A percentile compares a stretch with the other conserved stretches of the same genome.
Evolutionary conservation across 2,113 vertebrate species (phyloP).

Genomic region (Chaetodon auriga): DNA sequence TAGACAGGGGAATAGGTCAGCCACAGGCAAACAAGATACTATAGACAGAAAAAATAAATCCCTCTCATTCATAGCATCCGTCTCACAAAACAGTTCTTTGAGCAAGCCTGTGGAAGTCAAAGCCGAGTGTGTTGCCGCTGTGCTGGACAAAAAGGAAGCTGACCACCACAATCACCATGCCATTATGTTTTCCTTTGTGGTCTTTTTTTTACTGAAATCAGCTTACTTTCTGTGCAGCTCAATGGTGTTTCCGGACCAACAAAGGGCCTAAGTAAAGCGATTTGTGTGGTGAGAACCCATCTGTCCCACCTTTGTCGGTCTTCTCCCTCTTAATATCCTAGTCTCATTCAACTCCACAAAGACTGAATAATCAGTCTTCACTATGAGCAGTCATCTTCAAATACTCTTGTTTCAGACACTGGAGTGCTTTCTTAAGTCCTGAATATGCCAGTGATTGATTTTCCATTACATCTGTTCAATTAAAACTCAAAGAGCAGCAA

Average conservation of each 20-base stretch:
- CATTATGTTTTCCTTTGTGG: conserved; percentile 55
- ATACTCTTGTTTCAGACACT: neutral
- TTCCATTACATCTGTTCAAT: conserved; percentile 22
- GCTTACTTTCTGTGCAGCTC: conserved; percentile 62
- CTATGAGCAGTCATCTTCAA: neutral
- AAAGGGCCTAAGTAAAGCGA: conserved; percentile 64
- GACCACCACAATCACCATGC: conserved; percentile 54
- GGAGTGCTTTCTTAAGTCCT: neutral
- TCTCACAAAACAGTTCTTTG: conserved; percentile 2
- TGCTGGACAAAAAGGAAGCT: conserved; percentile 47
- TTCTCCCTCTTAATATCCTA: conserved; percentile 5
- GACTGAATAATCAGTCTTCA: conserved; percentile 27
- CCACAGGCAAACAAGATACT: conserved; percentile 46
- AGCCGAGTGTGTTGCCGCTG: neutral
- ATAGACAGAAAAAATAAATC: conserved; percentile 19
- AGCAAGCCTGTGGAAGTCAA: neutral
- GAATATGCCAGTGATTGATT: conserved; percentile 41
- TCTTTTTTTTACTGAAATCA: conserved; percentile 67
- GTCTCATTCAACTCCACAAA: conserved; percentile 40
- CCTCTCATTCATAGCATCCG: neutral
- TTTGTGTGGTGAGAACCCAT: conserved; percentile 55
- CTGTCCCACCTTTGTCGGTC: conserved; percentile 61
- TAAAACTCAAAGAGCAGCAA: conserved; percentile 22
- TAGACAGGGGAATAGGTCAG: conserved; percentile 67
- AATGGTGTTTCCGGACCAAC: conserved; percentile 47